Percentiles rank a stretch among this genome's conserved stretches.
Evolutionary conservation across 2,888 invertebrate genomes (phyloP).

Genomic region (Andrena bucephala): DNA sequence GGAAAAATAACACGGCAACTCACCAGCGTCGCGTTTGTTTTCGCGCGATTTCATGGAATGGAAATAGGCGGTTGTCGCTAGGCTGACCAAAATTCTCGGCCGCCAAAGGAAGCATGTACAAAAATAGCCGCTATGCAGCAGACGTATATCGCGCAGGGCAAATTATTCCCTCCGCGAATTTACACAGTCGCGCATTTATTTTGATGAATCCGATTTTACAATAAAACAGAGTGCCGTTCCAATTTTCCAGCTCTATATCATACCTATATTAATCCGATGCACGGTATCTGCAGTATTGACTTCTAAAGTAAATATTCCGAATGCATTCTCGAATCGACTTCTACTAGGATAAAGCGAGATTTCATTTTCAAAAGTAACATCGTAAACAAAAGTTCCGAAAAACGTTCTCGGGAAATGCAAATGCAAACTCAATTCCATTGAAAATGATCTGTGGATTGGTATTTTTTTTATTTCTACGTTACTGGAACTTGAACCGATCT

Average conservation of each 20-base stretch:
- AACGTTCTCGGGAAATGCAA: background rate
- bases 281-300: background rate
- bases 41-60: background rate
- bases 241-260: slow-evolving; percentile 13
- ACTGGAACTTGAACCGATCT: too few relatives aligned
- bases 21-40: background rate
- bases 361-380: slow-evolving; percentile 27
- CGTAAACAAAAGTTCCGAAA: background rate
- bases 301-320: slow-evolving; percentile 17
- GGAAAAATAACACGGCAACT: background rate
- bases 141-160: background rate
- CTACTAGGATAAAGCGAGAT: slow-evolving; percentile 4
- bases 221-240: slow-evolving; percentile 27
- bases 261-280: slow-evolving; percentile 6
- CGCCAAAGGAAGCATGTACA: background rate
- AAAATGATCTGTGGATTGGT: background rate
- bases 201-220: slow-evolving; percentile 26
- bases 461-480: background rate
- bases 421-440: background rate
- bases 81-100: background rate
- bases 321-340: slow-evolving; percentile 9
- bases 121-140: background rate
- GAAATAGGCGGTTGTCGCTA: background rate
- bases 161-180: slow-evolving; percentile 15
- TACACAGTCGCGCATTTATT: background rate